Percentiles rank a stretch among this genome's conserved stretches.
phyloP scores from a whole-genome alignment of 2,113 vertebrate species.

The Bubalus kerabau region DNA sequence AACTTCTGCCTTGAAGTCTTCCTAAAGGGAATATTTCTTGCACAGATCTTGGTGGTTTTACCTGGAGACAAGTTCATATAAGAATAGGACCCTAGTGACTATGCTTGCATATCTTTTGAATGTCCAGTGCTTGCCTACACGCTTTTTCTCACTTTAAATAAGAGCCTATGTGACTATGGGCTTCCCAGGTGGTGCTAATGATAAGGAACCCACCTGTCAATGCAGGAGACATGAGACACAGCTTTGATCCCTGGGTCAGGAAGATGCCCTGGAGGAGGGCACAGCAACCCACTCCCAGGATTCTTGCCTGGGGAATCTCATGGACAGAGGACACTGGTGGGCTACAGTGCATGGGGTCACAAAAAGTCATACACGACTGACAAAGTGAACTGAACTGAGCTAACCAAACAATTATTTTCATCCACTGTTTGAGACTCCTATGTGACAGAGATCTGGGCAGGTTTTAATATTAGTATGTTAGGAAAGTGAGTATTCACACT shows the following conservation, averaged over 20 bases:
- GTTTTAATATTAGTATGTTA: neutral
- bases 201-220: neutral
- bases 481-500: neutral
- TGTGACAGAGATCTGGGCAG: neutral
- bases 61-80: neutral
- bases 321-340: neutral
- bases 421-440: neutral
- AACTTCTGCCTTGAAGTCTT: neutral
- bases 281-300: neutral
- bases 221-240: neutral
- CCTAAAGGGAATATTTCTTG: neutral
- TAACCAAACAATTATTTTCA: slow-evolving; percentile 4
- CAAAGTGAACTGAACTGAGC: neutral
- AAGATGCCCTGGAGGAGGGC: neutral
- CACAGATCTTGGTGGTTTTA: neutral
- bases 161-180: neutral
- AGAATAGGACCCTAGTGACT: neutral
- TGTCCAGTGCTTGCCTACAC: neutral
- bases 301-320: neutral
- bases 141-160: neutral
- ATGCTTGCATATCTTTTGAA: neutral
- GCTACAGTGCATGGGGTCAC: neutral
- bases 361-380: neutral
- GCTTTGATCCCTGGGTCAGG: neutral
- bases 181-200: neutral